Percentiles rank a stretch among this genome's conserved stretches.
Conservation (phyloP, 2,888 invertebrate genomes). For the Stenurella melanura region DNA sequence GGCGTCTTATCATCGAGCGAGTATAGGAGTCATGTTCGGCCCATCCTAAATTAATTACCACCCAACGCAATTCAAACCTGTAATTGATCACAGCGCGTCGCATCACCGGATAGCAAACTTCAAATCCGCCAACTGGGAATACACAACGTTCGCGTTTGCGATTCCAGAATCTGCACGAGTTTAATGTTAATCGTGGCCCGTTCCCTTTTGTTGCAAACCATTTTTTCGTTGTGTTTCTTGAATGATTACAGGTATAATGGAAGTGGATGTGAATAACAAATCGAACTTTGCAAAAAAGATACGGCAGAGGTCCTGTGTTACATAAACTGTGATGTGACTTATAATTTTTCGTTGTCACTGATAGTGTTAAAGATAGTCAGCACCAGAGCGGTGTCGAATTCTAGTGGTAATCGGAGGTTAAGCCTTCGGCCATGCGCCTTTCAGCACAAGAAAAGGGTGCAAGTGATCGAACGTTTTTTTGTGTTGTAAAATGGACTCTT, state of each 20-base stretch:
- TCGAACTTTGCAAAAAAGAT: conserved; percentile 2
- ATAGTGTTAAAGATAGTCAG: background rate
- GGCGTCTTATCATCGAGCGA: conserved; percentile 60
- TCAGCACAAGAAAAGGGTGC: conserved; percentile 47
- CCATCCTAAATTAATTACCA: conserved; percentile 58
- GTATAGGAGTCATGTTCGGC: conserved; percentile 52
- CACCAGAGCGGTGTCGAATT: background rate
- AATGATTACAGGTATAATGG: conserved; percentile 38
- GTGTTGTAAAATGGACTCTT: conserved; percentile 72
- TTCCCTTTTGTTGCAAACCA: conserved; percentile 7
- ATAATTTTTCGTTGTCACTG: background rate
- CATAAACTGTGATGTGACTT: conserved; percentile 29
- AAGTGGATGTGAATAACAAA: conserved; percentile 38
- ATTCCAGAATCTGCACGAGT: background rate
- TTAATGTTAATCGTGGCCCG: background rate
- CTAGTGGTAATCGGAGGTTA: conserved; percentile 35
- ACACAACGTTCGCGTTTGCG: background rate
- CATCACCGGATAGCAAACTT: conserved; percentile 22
- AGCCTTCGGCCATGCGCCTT: conserved; percentile 63
- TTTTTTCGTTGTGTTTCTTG: conserved; percentile 29
- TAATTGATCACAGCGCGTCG: conserved; percentile 31
- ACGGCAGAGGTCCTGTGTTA: conserved; percentile 12
- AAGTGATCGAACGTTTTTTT: conserved; percentile 57
- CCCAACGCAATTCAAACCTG: conserved; percentile 31
- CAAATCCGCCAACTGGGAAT: conserved; percentile 13